Conservation (phyloP, 1,140 invertebrate genomes). For the Musca domestica region DNA sequence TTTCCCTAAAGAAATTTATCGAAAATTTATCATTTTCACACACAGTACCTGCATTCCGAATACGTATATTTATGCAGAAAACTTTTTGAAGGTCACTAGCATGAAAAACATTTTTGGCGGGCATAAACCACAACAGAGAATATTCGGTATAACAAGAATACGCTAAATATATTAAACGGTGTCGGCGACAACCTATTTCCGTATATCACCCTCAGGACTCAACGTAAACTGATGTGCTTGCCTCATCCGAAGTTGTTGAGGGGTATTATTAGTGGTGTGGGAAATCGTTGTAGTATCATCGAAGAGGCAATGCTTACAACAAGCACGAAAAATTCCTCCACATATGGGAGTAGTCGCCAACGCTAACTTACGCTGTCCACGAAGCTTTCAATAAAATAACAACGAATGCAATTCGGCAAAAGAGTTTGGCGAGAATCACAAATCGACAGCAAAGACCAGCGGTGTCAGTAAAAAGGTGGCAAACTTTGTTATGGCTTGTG, state of each 20-base stretch:
- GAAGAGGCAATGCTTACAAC: conserved; percentile 3
- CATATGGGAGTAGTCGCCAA: not conserved
- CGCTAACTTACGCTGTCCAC: too few relatives aligned
- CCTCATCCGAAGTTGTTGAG: too few relatives aligned
- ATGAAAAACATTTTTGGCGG: conserved; percentile 7
- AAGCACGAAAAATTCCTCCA: conserved; percentile 14
- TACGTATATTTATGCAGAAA: not conserved
- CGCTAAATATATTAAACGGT: conserved; percentile 14
- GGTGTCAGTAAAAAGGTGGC: too few relatives aligned
- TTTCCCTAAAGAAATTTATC: too few relatives aligned
- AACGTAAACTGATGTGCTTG: too few relatives aligned
- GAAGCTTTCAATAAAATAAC: too few relatives aligned
- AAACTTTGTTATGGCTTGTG: too few relatives aligned
- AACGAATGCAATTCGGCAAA: too few relatives aligned
- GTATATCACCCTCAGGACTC: not conserved
- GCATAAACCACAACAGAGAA: not conserved
- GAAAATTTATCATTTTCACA: too few relatives aligned
- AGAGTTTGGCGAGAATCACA: too few relatives aligned
- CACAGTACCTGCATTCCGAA: too few relatives aligned
- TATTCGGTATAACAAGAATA: not conserved
- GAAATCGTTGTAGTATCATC: conserved; percentile 14
- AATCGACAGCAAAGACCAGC: too few relatives aligned
- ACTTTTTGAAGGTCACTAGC: conserved; percentile 17
- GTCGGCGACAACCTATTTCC: conserved; percentile 10
- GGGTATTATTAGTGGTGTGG: not conserved